A percentile compares a stretch with the other conserved stretches of the same genome.
These are phyloP conservation scores for Synchiropus splendidus DNA, from an alignment of 2,113 vertebrate genomes.

Conservation along the genomic window DNA sequence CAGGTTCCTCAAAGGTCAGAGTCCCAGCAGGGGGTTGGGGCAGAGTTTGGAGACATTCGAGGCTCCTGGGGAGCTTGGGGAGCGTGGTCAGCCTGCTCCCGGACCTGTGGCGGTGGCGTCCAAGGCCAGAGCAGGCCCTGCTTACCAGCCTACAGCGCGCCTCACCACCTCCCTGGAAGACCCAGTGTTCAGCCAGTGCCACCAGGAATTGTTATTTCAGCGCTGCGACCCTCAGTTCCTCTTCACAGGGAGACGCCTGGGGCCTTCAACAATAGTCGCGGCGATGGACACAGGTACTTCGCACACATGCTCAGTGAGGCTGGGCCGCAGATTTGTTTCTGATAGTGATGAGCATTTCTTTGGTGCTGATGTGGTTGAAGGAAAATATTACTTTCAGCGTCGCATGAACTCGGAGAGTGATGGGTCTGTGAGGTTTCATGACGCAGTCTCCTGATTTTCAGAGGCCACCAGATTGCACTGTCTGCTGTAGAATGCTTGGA, in stretches of 20 bases:
- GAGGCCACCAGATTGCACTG: too few species aligned
- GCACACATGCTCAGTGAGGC: background rate
- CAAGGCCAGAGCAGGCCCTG: constrained; percentile 83
- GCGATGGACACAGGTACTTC: constrained; percentile 72
- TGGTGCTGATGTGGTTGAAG: too few species aligned
- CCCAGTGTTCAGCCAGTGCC: constrained; percentile 21
- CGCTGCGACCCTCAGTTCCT: constrained; percentile 72
- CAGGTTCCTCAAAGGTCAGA: constrained; percentile 80
- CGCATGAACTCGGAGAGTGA: too few species aligned
- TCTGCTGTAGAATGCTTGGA: too few species aligned
- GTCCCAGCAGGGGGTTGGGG: constrained; percentile 49
- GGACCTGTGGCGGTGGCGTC: constrained; percentile 81
- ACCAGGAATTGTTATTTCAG: constrained; percentile 68
- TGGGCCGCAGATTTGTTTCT: too few species aligned
- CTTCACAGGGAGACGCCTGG: constrained; percentile 55
- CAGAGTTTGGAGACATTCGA: constrained; percentile 38
- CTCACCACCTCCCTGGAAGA: constrained; percentile 45
- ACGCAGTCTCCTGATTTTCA: too few species aligned
- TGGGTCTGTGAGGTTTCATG: too few species aligned
- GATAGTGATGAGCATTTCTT: too few species aligned
- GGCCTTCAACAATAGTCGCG: constrained; percentile 17
- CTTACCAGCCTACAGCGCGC: constrained; percentile 62
- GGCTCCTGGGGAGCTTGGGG: constrained; percentile 87
- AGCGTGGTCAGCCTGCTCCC: constrained; percentile 82
- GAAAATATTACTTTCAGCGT: too few species aligned